phyloP scores from a whole-genome alignment of 2,797 vertebrate species.

The Acipenser oxyrinchus region DNA sequence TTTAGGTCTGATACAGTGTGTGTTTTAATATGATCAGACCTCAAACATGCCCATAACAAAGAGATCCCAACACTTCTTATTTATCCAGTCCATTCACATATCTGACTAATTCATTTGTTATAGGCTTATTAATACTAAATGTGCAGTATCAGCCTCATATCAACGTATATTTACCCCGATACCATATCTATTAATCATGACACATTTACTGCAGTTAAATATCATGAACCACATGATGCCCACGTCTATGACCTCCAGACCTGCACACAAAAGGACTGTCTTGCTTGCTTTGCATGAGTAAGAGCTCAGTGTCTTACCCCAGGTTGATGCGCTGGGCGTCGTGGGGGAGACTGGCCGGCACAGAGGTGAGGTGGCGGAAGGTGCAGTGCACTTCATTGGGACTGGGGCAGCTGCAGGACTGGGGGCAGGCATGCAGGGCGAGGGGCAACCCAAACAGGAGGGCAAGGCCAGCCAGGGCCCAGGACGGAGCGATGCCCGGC shows the following conservation, averaged over 20 bases:
- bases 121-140: too few relatives aligned
- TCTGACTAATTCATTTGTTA: too few relatives aligned
- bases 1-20: background rate
- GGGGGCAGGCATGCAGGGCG: conserved; percentile 32
- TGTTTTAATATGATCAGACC: background rate
- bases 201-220: too few relatives aligned
- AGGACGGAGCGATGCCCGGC: too few relatives aligned
- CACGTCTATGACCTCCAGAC: too few relatives aligned
- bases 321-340: conserved; percentile 51
- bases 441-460: background rate
- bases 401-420: conserved; percentile 45
- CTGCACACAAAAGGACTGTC: background rate
- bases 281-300: background rate
- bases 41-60: background rate
- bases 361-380: conserved; percentile 44
- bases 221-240: too few relatives aligned
- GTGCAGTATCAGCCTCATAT: too few relatives aligned
- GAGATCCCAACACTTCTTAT: too few relatives aligned
- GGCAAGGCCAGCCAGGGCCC: too few relatives aligned
- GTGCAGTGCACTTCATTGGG: conserved; percentile 56
- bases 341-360: conserved; percentile 41
- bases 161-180: too few relatives aligned
- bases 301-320: conserved; percentile 29
- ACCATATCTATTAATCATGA: too few relatives aligned
- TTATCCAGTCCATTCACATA: too few relatives aligned